Conservation (phyloP, 2,797 vertebrate genomes). For the Calcarius lapponicus region DNA sequence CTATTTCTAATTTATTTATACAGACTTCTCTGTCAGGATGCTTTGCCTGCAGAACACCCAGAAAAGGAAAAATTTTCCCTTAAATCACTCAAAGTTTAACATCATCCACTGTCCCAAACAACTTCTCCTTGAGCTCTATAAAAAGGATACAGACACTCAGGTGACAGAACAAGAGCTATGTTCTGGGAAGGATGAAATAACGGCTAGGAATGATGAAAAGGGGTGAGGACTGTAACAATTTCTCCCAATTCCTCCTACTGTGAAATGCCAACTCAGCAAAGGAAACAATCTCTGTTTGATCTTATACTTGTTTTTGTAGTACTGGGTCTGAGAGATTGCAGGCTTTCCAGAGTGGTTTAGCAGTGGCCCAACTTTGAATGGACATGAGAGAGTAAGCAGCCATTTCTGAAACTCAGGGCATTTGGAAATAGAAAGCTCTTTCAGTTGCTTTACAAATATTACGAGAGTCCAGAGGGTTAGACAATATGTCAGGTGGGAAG, state of each 20-base stretch:
- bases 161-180: background rate
- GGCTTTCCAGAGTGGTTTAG: background rate
- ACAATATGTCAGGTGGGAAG: conserved; percentile 44
- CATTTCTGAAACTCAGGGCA: background rate
- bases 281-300: background rate
- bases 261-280: background rate
- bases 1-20: conserved; percentile 6
- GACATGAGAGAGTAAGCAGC: background rate
- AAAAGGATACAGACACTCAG: background rate
- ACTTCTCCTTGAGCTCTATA: background rate
- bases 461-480: background rate
- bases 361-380: background rate
- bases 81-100: background rate
- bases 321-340: background rate
- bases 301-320: background rate
- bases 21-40: background rate
- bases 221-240: background rate
- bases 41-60: background rate
- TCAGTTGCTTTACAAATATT: background rate
- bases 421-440: conserved; percentile 18
- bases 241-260: background rate
- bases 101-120: background rate
- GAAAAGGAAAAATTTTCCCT: background rate
- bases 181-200: background rate
- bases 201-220: background rate